Base-by-base conservation (phyloP, 1,140 invertebrate species). In the Agraylea sexmaculata region DNA sequence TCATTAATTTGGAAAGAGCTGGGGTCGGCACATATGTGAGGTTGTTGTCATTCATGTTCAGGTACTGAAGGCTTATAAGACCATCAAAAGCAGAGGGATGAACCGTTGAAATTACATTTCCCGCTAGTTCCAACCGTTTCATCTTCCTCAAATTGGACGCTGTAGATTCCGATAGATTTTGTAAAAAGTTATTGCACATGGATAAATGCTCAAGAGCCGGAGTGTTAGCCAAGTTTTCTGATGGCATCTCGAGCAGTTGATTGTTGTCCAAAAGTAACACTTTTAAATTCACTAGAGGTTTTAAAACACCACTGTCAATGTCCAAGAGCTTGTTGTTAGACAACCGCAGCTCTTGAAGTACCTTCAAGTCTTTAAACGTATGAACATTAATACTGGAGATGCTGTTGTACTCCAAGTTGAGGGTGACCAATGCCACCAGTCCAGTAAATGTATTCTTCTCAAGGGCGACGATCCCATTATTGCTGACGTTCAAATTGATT, bases 21-120 rank as follows among this genome's bases (percentile, higher is more conserved):
- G 69, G 64, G 15, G 81, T 86, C 37, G 84, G 84, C 37, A 88
- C 74, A 35, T 66, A 65, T 42, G 81, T 83, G 50, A 88, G 68
- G 61, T 86, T 86, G 58, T 87, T 87, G 50, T 83, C 77, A 36
- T 82, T 79, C 37, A 93, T 59, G 58, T 88, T 77, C 33, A 92
- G 64, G 50, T 74, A 67, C 30, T 78, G 69, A 2, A 93, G 55
- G 23, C 73, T 71, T 20, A 73, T 70, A 18, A 86, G 58, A 41
- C 75, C 73, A 42, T 80, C 74, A 44, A 87, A 77, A 23, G 80
- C 74, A 35, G 71, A 69, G 43, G 71, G 66, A 53, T 77, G 70
- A 37, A 87, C 68, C 33, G 69, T 73, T 45, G 68, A 68, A 46
- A 87, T 79, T 18, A 84, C 70, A 61, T 87, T 87, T 37, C 74